Base-by-base conservation (phyloP, 2,113 vertebrate species). In the Lethenteron camtschaticum region DNA sequence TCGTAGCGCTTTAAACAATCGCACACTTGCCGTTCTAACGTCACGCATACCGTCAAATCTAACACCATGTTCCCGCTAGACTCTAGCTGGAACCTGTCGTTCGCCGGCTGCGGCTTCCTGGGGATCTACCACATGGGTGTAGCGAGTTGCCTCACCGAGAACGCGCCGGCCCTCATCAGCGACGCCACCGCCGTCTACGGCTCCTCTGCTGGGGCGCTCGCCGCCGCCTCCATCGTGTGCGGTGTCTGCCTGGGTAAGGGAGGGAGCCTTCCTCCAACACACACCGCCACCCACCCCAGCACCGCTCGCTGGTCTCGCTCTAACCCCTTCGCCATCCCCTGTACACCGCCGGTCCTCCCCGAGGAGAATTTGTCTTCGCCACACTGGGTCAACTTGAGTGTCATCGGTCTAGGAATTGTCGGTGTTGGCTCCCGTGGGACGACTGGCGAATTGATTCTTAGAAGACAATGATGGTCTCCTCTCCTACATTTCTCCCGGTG, bases 61-160 rank as follows among this genome's bases (percentile, higher is more conserved):
- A 41, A 7, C 41, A 41, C 74, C 56, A 97, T 97, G 92, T 90
- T 95, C 72, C 86, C 87, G 11, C 72, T 73, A 71, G 88, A 90
- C 76, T 78, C 86, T 57, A 78, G 83, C 11, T 97, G 92, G 92
- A 96, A 86, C 77, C 90, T 96, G 75, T 97, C 92, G 20, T 97
- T 97, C 75, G 91, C 92, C 2, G 92, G 92, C 24, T 97, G 92
- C 69, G 91, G 94, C 2, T 97, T 97, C 77, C 79, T 97, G 24
- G 94, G 94, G 3, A 82, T 96, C 73, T 97, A 97, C 78, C 91
- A 97, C 73, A 41, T 97, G 71, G 94, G 94, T 2, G 94, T 96
- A 3, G 91, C 89, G 73, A 90, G 89, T 79, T 94, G 89, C 76
- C 81, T 97, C 68, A 78, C 80, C 74, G 88, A 95, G 68, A 86